phyloP scores from a whole-genome alignment of 2,797 vertebrate genomes.

The Momotus momota region DNA sequence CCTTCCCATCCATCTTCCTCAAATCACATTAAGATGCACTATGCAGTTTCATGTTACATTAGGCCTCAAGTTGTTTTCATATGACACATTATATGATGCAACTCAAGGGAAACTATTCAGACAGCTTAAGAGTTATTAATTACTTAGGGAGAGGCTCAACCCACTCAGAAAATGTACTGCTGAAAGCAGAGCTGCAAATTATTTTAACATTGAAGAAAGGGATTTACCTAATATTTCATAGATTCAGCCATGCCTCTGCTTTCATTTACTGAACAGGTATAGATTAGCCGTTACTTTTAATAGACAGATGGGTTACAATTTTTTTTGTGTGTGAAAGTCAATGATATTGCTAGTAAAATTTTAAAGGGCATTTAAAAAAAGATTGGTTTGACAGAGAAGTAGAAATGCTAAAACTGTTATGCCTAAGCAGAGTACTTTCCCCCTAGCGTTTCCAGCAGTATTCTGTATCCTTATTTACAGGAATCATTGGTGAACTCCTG shows the following conservation, averaged over 20 bases:
- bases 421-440: not conserved
- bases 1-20: slow-evolving; percentile 69
- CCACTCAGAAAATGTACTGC: slow-evolving; percentile 5
- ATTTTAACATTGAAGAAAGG: not conserved
- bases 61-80: slow-evolving; percentile 68
- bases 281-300: not conserved
- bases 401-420: not conserved
- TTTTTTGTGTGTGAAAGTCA: not conserved
- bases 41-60: slow-evolving; percentile 51
- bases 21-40: slow-evolving; percentile 63
- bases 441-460: not conserved
- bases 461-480: not conserved
- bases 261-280: not conserved
- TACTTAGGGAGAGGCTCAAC: slow-evolving; percentile 30
- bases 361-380: not conserved
- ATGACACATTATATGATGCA: slow-evolving; percentile 72
- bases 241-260: not conserved
- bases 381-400: not conserved
- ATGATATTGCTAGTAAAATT: not conserved
- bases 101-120: slow-evolving; percentile 72
- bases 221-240: not conserved
- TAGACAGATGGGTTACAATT: not conserved
- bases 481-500: not conserved
- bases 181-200: slow-evolving; percentile 18
- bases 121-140: slow-evolving; percentile 73